A percentile compares a stretch with the other conserved stretches of the same genome.
Conservation (phyloP, 2,888 invertebrate genomes). For the Hirudinaria manillensis region DNA sequence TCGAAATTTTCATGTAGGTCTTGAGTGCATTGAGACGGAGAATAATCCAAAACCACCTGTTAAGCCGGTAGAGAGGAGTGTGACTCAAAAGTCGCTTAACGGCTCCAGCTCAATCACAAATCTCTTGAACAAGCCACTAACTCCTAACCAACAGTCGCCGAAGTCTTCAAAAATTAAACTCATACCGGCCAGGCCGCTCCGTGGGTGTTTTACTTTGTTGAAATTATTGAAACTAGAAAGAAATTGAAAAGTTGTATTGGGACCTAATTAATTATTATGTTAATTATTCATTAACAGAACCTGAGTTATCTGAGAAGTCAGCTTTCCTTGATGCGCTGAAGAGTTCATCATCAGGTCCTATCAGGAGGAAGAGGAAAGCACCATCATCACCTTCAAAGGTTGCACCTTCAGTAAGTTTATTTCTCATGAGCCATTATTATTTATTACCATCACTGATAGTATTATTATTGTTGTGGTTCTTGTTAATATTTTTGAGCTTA, state of each 20-base stretch:
- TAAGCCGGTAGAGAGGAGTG: background rate
- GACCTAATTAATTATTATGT: too few relatives aligned
- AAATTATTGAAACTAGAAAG: background rate
- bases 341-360: background rate
- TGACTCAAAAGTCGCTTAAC: background rate
- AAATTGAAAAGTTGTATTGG: too few relatives aligned
- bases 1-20: background rate
- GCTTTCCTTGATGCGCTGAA: conserved; percentile 17
- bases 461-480: background rate
- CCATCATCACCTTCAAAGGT: background rate
- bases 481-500: background rate
- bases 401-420: conserved; percentile 9
- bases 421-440: too few relatives aligned
- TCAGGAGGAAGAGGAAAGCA: conserved; percentile 4
- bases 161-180: conserved; percentile 4
- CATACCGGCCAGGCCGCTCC: background rate
- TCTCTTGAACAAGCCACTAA: conserved; percentile 9
- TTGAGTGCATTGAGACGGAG: background rate
- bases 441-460: too few relatives aligned
- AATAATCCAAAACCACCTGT: background rate
- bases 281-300: background rate
- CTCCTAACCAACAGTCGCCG: background rate
- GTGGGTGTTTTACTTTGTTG: background rate
- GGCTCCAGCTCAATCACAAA: background rate
- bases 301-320: conserved; percentile 17